phyloP scores from a whole-genome alignment of 2,888 invertebrate species.

The Ornithoptera priamus region DNA sequence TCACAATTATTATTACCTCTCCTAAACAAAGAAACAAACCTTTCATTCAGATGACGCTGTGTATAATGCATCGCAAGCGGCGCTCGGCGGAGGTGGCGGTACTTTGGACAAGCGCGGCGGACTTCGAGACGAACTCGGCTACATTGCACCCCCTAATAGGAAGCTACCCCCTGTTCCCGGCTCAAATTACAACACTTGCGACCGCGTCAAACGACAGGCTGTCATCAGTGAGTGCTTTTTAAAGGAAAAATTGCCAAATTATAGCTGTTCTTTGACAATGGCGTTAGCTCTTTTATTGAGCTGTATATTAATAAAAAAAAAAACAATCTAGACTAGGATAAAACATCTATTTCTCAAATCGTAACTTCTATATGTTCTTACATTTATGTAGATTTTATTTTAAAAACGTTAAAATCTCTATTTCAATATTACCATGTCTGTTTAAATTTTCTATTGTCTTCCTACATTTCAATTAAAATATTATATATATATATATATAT shows the following conservation, averaged over 20 bases:
- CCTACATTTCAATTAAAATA: background rate
- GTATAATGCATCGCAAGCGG: constrained; percentile 90
- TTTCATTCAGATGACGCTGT: constrained; percentile 88
- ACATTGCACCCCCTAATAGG: constrained; percentile 95
- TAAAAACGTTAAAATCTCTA: too few relatives aligned
- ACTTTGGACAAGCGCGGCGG: constrained; percentile 91
- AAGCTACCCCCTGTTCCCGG: constrained; percentile 95
- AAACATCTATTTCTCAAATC: too few relatives aligned
- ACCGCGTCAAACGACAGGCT: constrained; percentile 95
- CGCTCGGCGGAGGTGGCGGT: constrained; percentile 81
- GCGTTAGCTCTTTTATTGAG: too few relatives aligned
- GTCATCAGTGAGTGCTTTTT: constrained; percentile 88
- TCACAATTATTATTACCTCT: background rate
- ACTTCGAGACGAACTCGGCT: constrained; percentile 92
- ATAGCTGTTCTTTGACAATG: too few relatives aligned
- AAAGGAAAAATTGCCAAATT: too few relatives aligned
- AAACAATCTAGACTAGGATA: too few relatives aligned
- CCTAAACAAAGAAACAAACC: background rate
- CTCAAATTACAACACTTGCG: constrained; percentile 96
- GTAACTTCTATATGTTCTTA: too few relatives aligned
- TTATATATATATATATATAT: background rate
- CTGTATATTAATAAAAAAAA: too few relatives aligned
- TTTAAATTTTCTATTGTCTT: background rate
- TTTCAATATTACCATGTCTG: too few relatives aligned
- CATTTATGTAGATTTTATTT: too few relatives aligned